Evolutionary conservation across 2,113 vertebrate genomes (phyloP).

Genomic region (Sinosuthora webbiana): DNA sequence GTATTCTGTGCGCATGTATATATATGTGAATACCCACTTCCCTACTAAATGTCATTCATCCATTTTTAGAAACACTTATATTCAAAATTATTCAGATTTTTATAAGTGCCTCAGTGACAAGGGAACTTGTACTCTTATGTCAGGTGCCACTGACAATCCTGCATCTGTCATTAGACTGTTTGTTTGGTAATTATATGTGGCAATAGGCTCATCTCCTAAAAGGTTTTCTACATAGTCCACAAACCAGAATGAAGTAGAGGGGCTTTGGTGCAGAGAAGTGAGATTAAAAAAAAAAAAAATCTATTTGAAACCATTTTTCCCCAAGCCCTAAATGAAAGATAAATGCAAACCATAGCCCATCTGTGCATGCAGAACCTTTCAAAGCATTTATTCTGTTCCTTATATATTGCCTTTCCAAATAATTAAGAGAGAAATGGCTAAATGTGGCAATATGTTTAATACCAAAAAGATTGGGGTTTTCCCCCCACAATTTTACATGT

Average conservation of each 20-base stretch:
- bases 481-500: not conserved
- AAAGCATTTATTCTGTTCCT: not conserved
- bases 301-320: not conserved
- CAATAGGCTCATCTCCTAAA: not conserved
- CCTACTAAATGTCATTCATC: conserved; percentile 62
- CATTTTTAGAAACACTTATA: conserved; percentile 65
- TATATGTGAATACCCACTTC: conserved; percentile 47
- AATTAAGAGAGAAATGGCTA: not conserved
- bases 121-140: conserved; percentile 24
- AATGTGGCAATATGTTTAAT: not conserved
- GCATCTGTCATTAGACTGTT: not conserved
- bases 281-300: not conserved
- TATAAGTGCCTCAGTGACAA: conserved; percentile 44
- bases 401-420: not conserved
- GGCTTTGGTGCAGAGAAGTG: not conserved
- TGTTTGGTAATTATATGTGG: not conserved
- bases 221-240: not conserved
- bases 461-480: not conserved
- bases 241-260: not conserved
- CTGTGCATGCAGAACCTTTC: not conserved
- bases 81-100: conserved; percentile 64
- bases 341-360: not conserved
- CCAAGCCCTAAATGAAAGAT: not conserved
- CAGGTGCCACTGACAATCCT: conserved; percentile 38
- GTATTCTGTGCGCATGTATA: conserved; percentile 41